Evolutionary conservation across 2,113 vertebrate genomes (phyloP).

Genomic region (Onychostruthus taczanowskii): DNA sequence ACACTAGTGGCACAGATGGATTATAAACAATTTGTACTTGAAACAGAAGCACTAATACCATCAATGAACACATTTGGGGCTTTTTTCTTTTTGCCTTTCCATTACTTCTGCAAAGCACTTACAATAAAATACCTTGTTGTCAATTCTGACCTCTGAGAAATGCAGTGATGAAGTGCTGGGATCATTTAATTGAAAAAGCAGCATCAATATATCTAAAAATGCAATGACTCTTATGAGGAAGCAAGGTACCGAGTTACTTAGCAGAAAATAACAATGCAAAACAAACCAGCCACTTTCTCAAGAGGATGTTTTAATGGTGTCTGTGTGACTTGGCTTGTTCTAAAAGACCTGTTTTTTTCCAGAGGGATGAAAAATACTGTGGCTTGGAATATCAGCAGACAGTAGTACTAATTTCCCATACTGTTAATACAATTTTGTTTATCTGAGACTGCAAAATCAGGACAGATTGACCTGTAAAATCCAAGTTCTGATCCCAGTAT

Average conservation of each 20-base stretch:
- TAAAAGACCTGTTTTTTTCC: neutral
- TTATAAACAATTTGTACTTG: conserved; percentile 37
- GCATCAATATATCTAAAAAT: neutral
- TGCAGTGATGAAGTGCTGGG: neutral
- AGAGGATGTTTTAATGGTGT: neutral
- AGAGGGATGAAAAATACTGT: neutral
- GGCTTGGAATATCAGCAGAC: neutral
- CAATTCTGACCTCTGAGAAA: neutral
- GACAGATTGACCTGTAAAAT: neutral
- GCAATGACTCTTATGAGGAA: neutral
- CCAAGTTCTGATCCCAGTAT: neutral
- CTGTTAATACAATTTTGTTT: neutral
- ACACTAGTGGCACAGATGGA: neutral
- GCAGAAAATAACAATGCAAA: neutral
- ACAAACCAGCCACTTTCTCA: neutral
- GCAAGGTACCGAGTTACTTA: neutral
- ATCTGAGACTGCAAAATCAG: neutral
- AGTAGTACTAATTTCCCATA: neutral
- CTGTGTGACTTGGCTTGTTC: neutral
- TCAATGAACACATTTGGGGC: neutral
- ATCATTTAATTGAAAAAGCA: conserved; percentile 7
- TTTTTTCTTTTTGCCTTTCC: neutral
- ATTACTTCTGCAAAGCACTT: neutral
- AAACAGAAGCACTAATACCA: neutral
- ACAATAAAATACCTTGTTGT: neutral